Evolutionary conservation across 2,113 vertebrate species (phyloP), one percentile per base, ranked within the genome.

Genomic region (Syngnathoides biaculeatus): DNA sequence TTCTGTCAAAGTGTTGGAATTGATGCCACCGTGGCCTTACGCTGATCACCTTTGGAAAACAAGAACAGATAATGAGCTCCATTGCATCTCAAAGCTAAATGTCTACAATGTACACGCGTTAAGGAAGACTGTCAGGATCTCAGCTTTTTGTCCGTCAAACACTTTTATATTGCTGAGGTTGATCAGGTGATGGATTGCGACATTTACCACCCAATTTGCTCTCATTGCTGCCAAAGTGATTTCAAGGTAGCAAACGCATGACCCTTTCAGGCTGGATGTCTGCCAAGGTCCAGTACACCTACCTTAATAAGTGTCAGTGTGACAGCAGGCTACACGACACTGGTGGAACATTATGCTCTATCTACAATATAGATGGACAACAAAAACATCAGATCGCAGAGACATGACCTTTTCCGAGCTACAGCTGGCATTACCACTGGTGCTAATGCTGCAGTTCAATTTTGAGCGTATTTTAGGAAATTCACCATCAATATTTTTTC

Each of bases 1-100:
- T 35, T 24, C 47, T 72, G 63, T 48, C 63, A 73, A 48, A 42
- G 67, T 75, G 50, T 75, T 69, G 78, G n/a, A 62, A 64, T 30
- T 53, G 60, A 78, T 65, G 39, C 42, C 22, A 70, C 62, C 2
- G 22, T 27, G 56, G 27, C 35, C 53, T 69, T 7, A 11, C 19
- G n/a, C 15, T 52, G 57, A 47, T 40, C 17, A 50, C 62, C 50
- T 4, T 48, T 20, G 57, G 35, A 26, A 50, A 63, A 73, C 14
- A 57, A 47, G 68, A 65, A 62, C 20, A 24, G 53, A 45, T 22
- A 53, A 45, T 17, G 19, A 50, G 1, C 60, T 42, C 35, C 22
- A 53, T 17, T 64, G 43, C 24, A 15, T 43, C 45, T 12, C 8
- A 66, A 15, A n/a, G 20, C 20, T 11, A 52, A 20, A 59, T 27